A percentile compares a stretch with the other conserved stretches of the same genome.
Conservation (phyloP, 2,113 vertebrate genomes). For the Bubo blakistoni region DNA sequence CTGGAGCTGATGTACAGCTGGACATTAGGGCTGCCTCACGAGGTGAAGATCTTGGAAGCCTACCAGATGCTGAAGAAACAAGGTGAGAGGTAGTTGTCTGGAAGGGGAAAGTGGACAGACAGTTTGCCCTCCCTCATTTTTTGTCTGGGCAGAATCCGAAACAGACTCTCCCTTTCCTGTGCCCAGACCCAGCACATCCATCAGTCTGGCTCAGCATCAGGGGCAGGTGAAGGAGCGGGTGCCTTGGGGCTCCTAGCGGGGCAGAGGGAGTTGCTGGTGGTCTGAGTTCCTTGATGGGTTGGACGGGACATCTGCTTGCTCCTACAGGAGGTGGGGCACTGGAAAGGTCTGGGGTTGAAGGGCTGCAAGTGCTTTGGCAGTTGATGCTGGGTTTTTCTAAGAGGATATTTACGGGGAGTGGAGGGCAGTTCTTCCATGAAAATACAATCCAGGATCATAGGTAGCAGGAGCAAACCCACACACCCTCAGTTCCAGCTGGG, state of each 20-base stretch:
- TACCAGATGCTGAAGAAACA: constrained; percentile 99
- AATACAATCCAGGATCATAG: not conserved
- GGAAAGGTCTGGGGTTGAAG: not conserved
- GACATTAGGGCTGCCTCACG: constrained; percentile 86
- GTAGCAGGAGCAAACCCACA: not conserved
- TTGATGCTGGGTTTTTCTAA: not conserved
- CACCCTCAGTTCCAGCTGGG: not conserved
- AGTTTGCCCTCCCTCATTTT: not conserved
- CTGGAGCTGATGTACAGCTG: constrained; percentile 93
- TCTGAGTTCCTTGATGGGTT: not conserved
- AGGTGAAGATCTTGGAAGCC: constrained; percentile 91
- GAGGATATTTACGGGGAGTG: not conserved
- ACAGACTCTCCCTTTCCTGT: not conserved
- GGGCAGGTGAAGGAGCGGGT: not conserved
- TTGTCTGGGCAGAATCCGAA: not conserved
- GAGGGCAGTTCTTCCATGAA: not conserved
- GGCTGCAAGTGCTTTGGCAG: not conserved
- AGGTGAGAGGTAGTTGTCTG: constrained; percentile 72
- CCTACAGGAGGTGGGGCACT: not conserved
- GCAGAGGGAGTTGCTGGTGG: not conserved
- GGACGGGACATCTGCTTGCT: not conserved
- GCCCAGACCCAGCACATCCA: not conserved
- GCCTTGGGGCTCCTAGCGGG: not conserved
- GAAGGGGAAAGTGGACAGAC: not conserved
- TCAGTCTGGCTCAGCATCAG: not conserved